phyloP scores from a whole-genome alignment of 2,888 invertebrate species.

The Dicyrtomina minuta region DNA sequence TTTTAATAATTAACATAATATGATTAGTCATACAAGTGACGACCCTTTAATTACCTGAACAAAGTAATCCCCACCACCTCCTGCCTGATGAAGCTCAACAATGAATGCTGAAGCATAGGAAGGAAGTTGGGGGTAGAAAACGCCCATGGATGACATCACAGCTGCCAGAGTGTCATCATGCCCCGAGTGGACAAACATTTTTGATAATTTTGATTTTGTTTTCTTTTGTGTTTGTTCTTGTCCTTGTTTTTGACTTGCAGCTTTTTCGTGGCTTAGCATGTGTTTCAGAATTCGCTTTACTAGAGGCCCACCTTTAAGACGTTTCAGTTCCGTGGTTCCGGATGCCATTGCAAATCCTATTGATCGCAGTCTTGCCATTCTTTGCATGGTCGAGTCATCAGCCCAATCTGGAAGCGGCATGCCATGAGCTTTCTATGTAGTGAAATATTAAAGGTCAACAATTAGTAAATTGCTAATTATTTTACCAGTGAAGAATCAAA shows the following conservation, averaged over 20 bases:
- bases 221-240: too few relatives aligned
- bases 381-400: constrained; percentile 66
- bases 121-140: constrained; percentile 64
- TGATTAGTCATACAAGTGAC: not conserved
- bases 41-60: constrained; percentile 54
- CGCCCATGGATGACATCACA: constrained; percentile 71
- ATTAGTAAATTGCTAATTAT: too few relatives aligned
- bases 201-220: constrained; percentile 53
- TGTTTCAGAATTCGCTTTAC: constrained; percentile 41
- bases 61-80: constrained; percentile 58
- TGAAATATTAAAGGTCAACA: too few relatives aligned
- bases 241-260: too few relatives aligned
- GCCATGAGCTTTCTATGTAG: constrained; percentile 64
- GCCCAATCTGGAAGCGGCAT: constrained; percentile 74
- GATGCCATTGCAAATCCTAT: constrained; percentile 68
- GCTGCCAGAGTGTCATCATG: constrained; percentile 82
- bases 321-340: constrained; percentile 69
- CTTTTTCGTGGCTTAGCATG: constrained; percentile 37
- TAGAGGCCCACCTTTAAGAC: constrained; percentile 58
- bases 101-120: constrained; percentile 74
- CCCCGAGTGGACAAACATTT: constrained; percentile 71
- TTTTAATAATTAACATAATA: not conserved
- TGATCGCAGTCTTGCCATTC: constrained; percentile 64
- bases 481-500: constrained; percentile 40
- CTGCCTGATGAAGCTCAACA: constrained; percentile 66